Conservation (phyloP, 2,888 invertebrate genomes). For the Heteromyza rotundicornis region DNA sequence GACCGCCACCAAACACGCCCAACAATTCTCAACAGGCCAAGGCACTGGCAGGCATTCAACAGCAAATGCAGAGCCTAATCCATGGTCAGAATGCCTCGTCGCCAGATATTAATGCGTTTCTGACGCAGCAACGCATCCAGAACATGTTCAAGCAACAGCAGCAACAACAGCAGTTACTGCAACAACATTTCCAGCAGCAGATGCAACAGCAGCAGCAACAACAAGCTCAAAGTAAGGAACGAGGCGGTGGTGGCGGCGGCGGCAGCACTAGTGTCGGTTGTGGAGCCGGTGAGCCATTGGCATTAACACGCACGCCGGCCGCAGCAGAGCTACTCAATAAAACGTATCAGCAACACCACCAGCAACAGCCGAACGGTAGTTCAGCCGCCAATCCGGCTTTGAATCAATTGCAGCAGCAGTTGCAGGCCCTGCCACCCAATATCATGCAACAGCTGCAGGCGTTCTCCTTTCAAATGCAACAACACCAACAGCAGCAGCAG, state of each 20-base stretch:
- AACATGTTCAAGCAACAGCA: conserved; percentile 45
- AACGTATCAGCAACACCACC: conserved; percentile 45
- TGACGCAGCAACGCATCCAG: conserved; percentile 50
- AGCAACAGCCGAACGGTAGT: conserved; percentile 51
- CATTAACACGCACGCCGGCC: conserved; percentile 52
- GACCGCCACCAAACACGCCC: conserved; percentile 41
- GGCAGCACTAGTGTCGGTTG: not conserved
- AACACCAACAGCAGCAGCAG: conserved; percentile 64
- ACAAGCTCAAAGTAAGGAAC: conserved; percentile 43
- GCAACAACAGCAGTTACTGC: conserved; percentile 42
- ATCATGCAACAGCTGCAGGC: conserved; percentile 51
- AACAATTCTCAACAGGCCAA: conserved; percentile 48
- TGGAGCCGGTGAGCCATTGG: conserved; percentile 50
- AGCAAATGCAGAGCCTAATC: conserved; percentile 53
- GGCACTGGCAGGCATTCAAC: conserved; percentile 47
- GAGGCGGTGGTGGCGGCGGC: conserved; percentile 25
- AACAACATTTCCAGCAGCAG: conserved; percentile 45
- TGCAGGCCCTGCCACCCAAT: conserved; percentile 47
- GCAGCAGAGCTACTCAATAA: conserved; percentile 50
- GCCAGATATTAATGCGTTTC: conserved; percentile 46
- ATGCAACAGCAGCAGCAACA: conserved; percentile 51
- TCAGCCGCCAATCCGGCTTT: conserved; percentile 34
- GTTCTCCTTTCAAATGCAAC: conserved; percentile 60
- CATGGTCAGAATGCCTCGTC: conserved; percentile 47
- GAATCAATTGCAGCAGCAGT: conserved; percentile 49